Evolutionary conservation across 2,888 invertebrate species (phyloP), one percentile per base, ranked within the genome.

Genomic region (Drosophila robusta): DNA sequence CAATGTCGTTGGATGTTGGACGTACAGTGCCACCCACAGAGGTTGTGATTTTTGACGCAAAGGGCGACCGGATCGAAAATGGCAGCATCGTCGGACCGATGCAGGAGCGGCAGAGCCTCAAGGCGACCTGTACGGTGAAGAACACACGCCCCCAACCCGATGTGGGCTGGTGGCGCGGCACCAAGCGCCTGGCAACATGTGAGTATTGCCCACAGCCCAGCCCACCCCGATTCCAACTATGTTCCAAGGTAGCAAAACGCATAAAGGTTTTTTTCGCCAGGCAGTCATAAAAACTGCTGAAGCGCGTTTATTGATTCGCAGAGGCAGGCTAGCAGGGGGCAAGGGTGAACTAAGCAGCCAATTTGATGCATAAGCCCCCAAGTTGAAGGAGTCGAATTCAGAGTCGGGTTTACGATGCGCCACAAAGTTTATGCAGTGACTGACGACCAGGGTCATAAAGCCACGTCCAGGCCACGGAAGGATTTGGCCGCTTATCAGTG

Each of bases 81-180:
- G 91, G 90, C 67, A 90, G 91, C 67, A 80, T 90, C 75, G 83
- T 93, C 61, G 92, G 92, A 56, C 92, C 92, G 75, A 88, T 92
- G 80, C 91, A 91, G 73, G 93, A 93, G 86, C 89, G 92, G 4
- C 90, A 91, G 63, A 90, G 78, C 75, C 80, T 92, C 34, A 91
- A 90, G 80, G 89, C 90, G 46, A 90, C 90, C 36, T 92, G 92
- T 70, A 89, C 90, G 45, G 96, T 97, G 54, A 94, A 94, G 44
- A 96, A 96, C 50, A 97, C 97, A 46, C 96, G 97, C 80, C 98
- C 98, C 0, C 95, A 96, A 74, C 97, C 98, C 1, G 94, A 94
- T 78, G 95, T 98, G 65, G 94, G 94, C 70, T 98, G 98, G 98
- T 97, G 94, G 93, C 96, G 97, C 91, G 96, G 95, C 80, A 95